Evolutionary conservation across 2,113 vertebrate genomes (phyloP).

Genomic region (Synodontis membranacea): DNA sequence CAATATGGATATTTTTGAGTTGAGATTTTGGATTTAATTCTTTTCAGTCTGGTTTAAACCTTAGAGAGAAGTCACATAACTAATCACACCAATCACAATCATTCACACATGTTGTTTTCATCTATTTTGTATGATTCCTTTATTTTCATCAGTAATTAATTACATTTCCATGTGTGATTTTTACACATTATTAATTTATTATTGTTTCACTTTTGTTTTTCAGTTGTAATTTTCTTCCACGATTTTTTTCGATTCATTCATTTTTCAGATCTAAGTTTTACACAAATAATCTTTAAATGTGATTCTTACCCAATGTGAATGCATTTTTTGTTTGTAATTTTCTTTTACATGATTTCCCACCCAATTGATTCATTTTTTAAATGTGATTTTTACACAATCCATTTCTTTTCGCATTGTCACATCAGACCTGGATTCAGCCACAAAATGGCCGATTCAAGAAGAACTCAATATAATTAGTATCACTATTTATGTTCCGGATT

Average conservation of each 20-base stretch:
- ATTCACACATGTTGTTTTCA: neutral
- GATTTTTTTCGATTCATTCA: neutral
- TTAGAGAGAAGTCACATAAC: neutral
- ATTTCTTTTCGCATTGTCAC: neutral
- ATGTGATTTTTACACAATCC: neutral
- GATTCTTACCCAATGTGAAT: neutral
- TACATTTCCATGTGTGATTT: neutral
- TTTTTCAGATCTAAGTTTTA: neutral
- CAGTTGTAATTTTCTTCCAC: neutral
- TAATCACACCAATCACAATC: neutral
- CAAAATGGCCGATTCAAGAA: neutral
- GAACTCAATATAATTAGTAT: neutral
- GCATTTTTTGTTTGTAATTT: neutral
- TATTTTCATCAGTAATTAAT: neutral
- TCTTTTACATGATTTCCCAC: too few species aligned
- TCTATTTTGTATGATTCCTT: too few species aligned
- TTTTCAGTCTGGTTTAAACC: neutral
- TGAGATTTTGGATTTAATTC: neutral
- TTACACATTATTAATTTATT: too few species aligned
- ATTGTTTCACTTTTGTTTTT: too few species aligned
- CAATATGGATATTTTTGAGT: neutral
- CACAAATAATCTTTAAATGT: too few species aligned
- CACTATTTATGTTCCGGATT: neutral
- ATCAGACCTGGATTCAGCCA: neutral
- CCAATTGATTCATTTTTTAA: too few species aligned